Evolutionary conservation across 64 coral and sea anemone genomes (phyloP).

Genomic region (Catalaphyllia jardinei): DNA sequence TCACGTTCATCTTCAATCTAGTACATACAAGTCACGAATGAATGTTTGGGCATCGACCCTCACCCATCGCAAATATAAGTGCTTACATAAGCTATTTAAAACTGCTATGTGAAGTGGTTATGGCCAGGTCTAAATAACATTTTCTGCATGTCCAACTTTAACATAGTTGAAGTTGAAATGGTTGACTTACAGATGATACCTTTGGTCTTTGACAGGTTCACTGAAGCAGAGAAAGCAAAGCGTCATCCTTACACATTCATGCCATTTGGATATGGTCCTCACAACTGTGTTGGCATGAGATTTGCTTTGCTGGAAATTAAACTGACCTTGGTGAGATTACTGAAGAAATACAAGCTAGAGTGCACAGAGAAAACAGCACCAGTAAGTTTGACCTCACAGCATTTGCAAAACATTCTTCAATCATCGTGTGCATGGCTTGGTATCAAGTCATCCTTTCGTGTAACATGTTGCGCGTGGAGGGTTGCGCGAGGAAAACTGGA

Average conservation of each 20-base stretch:
- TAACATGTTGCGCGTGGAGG: too few relatives aligned
- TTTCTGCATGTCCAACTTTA: neutral
- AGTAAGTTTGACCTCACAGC: neutral
- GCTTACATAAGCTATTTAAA: too few relatives aligned
- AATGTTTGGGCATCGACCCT: too few relatives aligned
- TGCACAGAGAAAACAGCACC: constrained; percentile 6
- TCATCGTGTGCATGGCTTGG: too few relatives aligned
- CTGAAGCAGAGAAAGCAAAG: constrained; percentile 48
- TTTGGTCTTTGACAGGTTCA: constrained; percentile 26
- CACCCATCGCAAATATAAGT: too few relatives aligned
- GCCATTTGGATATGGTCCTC: constrained; percentile 57
- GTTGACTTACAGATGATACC: neutral
- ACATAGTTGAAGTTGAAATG: neutral
- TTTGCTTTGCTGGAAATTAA: constrained; percentile 65
- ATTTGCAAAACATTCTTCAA: neutral
- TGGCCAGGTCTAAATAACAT: too few relatives aligned
- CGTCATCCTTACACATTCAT: constrained; percentile 36
- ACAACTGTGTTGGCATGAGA: constrained; percentile 46
- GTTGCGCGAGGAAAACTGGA: too few relatives aligned
- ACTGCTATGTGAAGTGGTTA: too few relatives aligned
- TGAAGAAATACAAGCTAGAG: constrained; percentile 46
- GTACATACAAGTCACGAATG: too few relatives aligned
- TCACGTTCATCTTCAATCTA: too few relatives aligned
- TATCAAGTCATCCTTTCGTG: too few relatives aligned
- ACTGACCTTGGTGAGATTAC: constrained; percentile 35